Evolutionary conservation across 2,888 invertebrate genomes (phyloP).

Genomic region (Drosophila paramelanica): DNA sequence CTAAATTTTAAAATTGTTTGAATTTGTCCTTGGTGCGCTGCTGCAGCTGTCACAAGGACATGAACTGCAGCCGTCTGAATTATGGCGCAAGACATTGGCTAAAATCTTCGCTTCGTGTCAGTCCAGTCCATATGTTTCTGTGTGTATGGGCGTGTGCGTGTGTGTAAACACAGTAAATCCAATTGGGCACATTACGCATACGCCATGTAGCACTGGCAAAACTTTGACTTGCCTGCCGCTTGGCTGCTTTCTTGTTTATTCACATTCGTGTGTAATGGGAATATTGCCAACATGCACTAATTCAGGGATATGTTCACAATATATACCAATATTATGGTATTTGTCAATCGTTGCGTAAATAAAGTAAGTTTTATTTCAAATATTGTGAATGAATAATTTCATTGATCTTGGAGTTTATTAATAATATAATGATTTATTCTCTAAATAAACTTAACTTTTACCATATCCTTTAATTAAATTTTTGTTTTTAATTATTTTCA

Average conservation of each 20-base stretch:
- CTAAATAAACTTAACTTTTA: too few relatives aligned
- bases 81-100: constrained; percentile 63
- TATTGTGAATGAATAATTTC: neutral
- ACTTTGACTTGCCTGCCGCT: constrained; percentile 31
- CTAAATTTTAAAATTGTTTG: constrained; percentile 77
- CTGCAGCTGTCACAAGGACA: constrained; percentile 79
- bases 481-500: too few relatives aligned
- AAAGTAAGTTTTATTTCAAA: neutral
- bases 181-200: constrained; percentile 68
- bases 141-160: constrained; percentile 17
- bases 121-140: constrained; percentile 1
- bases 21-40: constrained; percentile 64
- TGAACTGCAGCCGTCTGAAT: constrained; percentile 73
- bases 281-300: constrained; percentile 17
- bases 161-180: constrained; percentile 11
- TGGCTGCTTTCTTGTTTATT: constrained; percentile 35
- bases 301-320: constrained; percentile 3
- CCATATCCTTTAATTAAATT: too few relatives aligned
- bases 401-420: neutral
- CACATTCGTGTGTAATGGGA: constrained; percentile 12
- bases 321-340: neutral
- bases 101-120: constrained; percentile 45
- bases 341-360: neutral
- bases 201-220: constrained; percentile 59
- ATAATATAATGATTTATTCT: neutral